Conservation (phyloP, 2,797 vertebrate genomes). For the Cuniculus paca region DNA sequence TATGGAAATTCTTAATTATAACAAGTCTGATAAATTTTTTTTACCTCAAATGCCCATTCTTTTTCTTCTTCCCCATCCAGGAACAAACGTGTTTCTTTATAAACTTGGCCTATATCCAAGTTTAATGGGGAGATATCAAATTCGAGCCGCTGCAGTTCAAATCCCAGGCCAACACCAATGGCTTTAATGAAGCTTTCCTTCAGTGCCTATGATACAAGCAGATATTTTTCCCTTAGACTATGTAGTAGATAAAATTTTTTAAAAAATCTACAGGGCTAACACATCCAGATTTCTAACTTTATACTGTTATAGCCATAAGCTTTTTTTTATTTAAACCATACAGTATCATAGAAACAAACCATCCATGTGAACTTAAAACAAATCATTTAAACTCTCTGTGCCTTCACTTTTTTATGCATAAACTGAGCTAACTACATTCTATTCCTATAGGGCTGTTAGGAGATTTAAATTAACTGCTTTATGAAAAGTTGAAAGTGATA, state of each 20-base stretch:
- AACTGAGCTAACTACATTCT: not conserved
- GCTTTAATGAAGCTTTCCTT: constrained; percentile 99
- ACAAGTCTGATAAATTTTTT: constrained; percentile 68
- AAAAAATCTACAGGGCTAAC: not conserved
- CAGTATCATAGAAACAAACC: not conserved
- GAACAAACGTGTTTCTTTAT: constrained; percentile 93
- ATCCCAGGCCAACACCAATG: constrained; percentile 95
- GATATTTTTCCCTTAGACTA: constrained; percentile 8
- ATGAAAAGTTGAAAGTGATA: not conserved
- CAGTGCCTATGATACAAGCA: constrained; percentile 90
- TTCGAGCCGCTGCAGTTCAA: constrained; percentile 96
- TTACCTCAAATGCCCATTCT: constrained; percentile 96
- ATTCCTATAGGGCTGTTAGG: not conserved
- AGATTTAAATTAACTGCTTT: constrained; percentile 55
- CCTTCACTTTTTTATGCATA: not conserved
- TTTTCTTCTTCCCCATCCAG: constrained; percentile 94
- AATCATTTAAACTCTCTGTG: not conserved
- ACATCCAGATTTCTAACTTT: not conserved
- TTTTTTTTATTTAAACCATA: not conserved
- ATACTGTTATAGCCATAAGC: not conserved
- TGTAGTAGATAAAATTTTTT: constrained; percentile 38
- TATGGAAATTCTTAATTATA: not conserved
- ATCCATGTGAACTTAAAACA: not conserved
- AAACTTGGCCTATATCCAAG: constrained; percentile 89
- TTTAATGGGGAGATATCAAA: constrained; percentile 92